A percentile compares a stretch with the other conserved stretches of the same genome.
phyloP scores from a whole-genome alignment of 2,888 invertebrate genomes.

The Drosophila rellima region DNA sequence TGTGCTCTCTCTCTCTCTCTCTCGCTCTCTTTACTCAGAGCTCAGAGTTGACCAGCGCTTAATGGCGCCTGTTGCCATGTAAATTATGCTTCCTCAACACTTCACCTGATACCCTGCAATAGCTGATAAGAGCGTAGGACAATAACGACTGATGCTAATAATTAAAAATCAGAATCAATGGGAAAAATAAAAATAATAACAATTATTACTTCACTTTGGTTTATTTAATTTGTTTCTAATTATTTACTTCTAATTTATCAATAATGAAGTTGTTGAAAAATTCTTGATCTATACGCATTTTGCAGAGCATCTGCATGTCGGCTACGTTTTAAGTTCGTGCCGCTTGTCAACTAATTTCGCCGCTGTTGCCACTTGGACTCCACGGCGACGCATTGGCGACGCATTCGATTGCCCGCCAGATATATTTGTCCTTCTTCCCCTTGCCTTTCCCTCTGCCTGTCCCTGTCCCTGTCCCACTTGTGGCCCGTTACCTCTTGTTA shows the following conservation, averaged over 20 bases:
- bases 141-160: no score
- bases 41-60: slow-evolving; percentile 49
- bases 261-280: no score
- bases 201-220: no score
- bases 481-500: background rate
- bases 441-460: background rate
- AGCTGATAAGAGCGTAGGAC: slow-evolving; percentile 10
- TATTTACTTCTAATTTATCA: no score
- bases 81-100: slow-evolving; percentile 81
- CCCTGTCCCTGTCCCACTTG: background rate
- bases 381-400: slow-evolving; percentile 80
- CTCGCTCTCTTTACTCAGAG: slow-evolving; percentile 37
- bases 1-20: slow-evolving; percentile 36
- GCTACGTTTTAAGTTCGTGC: background rate
- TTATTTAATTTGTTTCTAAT: no score
- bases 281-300: no score
- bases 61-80: slow-evolving; percentile 84
- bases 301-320: slow-evolving; percentile 40
- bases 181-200: no score
- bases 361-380: slow-evolving; percentile 30
- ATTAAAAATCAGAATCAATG: no score
- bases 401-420: slow-evolving; percentile 79
- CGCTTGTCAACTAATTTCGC: slow-evolving; percentile 30
- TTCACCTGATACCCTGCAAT: slow-evolving; percentile 50
- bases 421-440: slow-evolving; percentile 44